These are phyloP conservation scores for Tetraneura akinire DNA, from an alignment of 1,140 invertebrate genomes.

Conservation along the genomic window DNA sequence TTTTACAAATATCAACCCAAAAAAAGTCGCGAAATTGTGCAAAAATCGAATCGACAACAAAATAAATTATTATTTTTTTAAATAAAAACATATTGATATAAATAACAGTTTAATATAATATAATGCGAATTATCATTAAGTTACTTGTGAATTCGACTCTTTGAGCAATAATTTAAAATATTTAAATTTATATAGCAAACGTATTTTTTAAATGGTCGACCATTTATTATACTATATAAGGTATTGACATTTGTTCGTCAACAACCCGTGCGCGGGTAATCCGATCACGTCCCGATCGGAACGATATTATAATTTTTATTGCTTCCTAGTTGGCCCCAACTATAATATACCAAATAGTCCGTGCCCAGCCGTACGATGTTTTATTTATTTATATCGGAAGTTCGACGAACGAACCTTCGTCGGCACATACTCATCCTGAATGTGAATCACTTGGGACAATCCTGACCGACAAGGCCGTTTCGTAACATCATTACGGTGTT, in stretches of 20 bases:
- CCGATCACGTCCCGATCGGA: slow-evolving; percentile 6
- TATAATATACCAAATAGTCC: not conserved
- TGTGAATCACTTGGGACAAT: slow-evolving; percentile 35
- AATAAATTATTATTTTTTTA: too few relatives aligned
- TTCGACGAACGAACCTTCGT: slow-evolving; percentile 25
- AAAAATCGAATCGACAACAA: too few relatives aligned
- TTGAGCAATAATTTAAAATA: too few relatives aligned
- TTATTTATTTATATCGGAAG: not conserved
- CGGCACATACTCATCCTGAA: slow-evolving; percentile 32
- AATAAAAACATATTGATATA: too few relatives aligned
- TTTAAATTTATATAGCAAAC: slow-evolving; percentile 11
- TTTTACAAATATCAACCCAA: too few relatives aligned
- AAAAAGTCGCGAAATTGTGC: too few relatives aligned
- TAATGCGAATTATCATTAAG: too few relatives aligned
- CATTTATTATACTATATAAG: not conserved
- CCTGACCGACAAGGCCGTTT: slow-evolving; percentile 22
- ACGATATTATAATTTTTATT: slow-evolving; percentile 28
- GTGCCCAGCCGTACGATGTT: not conserved
- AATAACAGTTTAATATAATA: too few relatives aligned
- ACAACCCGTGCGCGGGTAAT: not conserved
- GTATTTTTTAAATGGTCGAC: not conserved
- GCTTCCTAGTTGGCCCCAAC: slow-evolving; percentile 28
- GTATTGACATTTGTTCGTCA: not conserved
- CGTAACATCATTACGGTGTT: not conserved
- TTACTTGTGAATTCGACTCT: too few relatives aligned